These are phyloP conservation scores for Eugnorisma glareosa DNA, from an alignment of 2,888 invertebrate species.

Conservation along the genomic window DNA sequence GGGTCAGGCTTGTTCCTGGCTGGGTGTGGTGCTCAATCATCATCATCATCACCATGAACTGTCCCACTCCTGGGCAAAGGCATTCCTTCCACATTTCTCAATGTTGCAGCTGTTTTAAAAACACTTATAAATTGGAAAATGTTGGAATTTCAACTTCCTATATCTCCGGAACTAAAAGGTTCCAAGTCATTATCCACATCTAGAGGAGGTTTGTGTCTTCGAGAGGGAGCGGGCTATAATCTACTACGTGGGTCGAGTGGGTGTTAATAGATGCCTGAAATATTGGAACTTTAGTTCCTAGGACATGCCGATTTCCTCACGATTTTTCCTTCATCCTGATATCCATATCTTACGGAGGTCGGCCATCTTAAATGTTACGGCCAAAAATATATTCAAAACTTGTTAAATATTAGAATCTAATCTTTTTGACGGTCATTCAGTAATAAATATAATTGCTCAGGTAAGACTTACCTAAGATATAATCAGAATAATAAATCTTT, in stretches of 20 bases:
- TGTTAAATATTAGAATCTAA: slow-evolving; percentile 12
- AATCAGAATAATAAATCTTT: too few relatives aligned
- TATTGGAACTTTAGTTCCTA: not conserved
- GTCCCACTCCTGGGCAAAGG: not conserved
- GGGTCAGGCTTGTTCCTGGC: too few relatives aligned
- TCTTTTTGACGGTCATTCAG: not conserved
- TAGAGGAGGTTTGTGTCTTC: not conserved
- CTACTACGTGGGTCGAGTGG: fast-evolving
- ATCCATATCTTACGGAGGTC: not conserved
- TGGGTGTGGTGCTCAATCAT: too few relatives aligned
- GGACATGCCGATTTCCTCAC: not conserved
- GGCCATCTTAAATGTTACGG: slow-evolving; percentile 26
- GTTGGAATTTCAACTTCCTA: not conserved
- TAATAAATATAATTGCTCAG: slow-evolving; percentile 9
- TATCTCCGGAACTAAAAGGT: not conserved
- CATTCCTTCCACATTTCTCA: too few relatives aligned
- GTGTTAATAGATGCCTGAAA: not conserved
- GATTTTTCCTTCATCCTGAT: not conserved
- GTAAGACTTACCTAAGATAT: not conserved
- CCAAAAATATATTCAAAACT: slow-evolving; percentile 4
- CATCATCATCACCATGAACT: too few relatives aligned
- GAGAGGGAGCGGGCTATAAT: not conserved
- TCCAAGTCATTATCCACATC: not conserved
- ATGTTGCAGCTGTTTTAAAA: too few relatives aligned
- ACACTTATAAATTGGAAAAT: too few relatives aligned